Conservation (phyloP, 1,140 invertebrate genomes). For the Pogonus chalceus region DNA sequence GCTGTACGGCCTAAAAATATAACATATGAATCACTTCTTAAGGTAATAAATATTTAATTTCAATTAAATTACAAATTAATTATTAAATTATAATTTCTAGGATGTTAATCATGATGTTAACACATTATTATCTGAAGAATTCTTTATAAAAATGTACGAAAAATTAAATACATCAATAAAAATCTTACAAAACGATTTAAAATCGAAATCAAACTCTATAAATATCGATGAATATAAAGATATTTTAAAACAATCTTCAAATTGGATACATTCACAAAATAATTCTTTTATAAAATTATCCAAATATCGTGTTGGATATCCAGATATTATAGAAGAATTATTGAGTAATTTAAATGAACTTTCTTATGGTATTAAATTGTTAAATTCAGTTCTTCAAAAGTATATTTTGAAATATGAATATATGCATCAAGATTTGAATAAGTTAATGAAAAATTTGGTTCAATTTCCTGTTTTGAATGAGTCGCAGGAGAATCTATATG, state of each 20-base stretch:
- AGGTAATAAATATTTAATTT: conserved; percentile 15
- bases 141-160: conserved; percentile 19
- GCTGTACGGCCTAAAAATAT: conserved; percentile 46
- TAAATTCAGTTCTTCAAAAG: conserved; percentile 38
- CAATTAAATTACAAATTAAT: conserved; percentile 6
- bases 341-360: conserved; percentile 49
- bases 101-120: conserved; percentile 17
- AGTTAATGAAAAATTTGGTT: conserved; percentile 39
- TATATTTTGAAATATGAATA: conserved; percentile 22
- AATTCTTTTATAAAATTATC: conserved; percentile 46
- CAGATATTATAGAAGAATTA: conserved; percentile 55
- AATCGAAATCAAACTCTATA: not conserved
- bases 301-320: conserved; percentile 48
- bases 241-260: conserved; percentile 37
- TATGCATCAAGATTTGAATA: conserved; percentile 17
- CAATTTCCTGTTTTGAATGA: conserved; percentile 36
- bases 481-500: conserved; percentile 32
- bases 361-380: conserved; percentile 41
- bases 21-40: conserved; percentile 38
- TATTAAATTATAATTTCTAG: conserved; percentile 18
- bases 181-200: conserved; percentile 20
- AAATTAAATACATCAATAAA: conserved; percentile 13
- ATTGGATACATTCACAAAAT: conserved; percentile 46
- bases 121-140: conserved; percentile 15
- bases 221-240: conserved; percentile 27